Percentiles rank a stretch among this genome's conserved stretches.
Evolutionary conservation across 2,113 vertebrate species (phyloP).

Genomic region (Lonchura striata): DNA sequence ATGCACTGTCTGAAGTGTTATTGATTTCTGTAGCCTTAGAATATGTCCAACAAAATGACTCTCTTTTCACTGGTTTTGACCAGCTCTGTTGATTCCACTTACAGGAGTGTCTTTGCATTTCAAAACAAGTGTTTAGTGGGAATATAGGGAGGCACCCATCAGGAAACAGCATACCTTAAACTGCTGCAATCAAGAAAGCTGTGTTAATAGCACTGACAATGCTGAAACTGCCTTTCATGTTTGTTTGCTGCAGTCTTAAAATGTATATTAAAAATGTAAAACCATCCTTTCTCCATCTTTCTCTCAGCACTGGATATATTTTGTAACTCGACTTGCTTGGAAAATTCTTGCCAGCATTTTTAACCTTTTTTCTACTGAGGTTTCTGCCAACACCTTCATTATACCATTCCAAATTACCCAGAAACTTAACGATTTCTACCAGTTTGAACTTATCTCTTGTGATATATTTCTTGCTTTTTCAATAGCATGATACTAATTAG

Average conservation of each 20-base stretch:
- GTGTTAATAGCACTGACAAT: neutral
- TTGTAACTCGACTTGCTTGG: neutral
- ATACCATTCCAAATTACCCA: neutral
- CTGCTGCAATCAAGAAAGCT: neutral
- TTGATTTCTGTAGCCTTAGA: slow-evolving; percentile 1
- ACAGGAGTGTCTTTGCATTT: neutral
- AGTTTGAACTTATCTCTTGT: neutral
- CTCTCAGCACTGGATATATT: neutral
- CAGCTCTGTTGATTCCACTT: neutral
- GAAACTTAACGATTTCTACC: slow-evolving; percentile 7
- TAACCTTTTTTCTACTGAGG: neutral
- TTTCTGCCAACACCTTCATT: neutral
- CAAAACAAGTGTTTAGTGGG: neutral
- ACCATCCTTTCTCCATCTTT: neutral
- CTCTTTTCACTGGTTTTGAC: neutral
- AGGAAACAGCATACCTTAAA: neutral
- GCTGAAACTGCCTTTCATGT: neutral
- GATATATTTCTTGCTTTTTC: neutral
- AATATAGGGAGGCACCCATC: neutral
- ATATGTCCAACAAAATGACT: neutral
- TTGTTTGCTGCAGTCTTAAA: slow-evolving; percentile 32
- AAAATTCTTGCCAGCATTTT: slow-evolving; percentile 46
- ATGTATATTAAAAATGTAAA: neutral
- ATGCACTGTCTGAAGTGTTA: neutral
- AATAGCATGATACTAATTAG: slow-evolving; percentile 56